Percentiles rank a stretch among this genome's conserved stretches.
Conservation (phyloP, 2,888 invertebrate species). For the Melieria picta region DNA sequence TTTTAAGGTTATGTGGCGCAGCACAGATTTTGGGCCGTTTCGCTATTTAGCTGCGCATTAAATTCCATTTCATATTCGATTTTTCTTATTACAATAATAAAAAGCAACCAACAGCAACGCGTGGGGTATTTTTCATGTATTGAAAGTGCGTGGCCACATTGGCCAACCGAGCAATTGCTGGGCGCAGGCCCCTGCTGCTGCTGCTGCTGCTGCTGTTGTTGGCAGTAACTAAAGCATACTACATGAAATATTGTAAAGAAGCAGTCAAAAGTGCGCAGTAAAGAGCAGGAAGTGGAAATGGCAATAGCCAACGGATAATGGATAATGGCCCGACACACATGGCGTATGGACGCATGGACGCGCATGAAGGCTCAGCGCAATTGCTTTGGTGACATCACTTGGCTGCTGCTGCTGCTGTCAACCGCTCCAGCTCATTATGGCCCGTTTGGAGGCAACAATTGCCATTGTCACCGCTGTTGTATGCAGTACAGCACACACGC, state of each 20-base stretch:
- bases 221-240: too few relatives aligned
- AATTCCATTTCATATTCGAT: too few relatives aligned
- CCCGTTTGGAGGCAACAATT: slow-evolving; percentile 22
- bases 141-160: slow-evolving; percentile 27
- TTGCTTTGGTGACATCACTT: slow-evolving; percentile 15
- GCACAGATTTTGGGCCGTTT: too few relatives aligned
- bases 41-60: too few relatives aligned
- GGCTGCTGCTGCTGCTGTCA: slow-evolving; percentile 16
- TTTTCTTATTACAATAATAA: too few relatives aligned
- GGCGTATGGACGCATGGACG: slow-evolving; percentile 11
- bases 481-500: not conserved
- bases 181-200: not conserved
- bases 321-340: not conserved
- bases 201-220: too few relatives aligned
- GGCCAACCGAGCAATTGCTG: slow-evolving; percentile 29
- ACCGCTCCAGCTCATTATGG: slow-evolving; percentile 22
- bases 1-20: too few relatives aligned
- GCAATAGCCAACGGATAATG: not conserved
- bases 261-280: slow-evolving; percentile 2
- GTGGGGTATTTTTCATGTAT: not conserved
- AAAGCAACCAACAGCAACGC: too few relatives aligned
- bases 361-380: not conserved
- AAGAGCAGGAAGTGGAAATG: slow-evolving; percentile 21
- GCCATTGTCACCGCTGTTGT: slow-evolving; percentile 12
- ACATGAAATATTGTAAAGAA: not conserved